Conservation (phyloP, 2,113 vertebrate species). For the Cebus imitator region DNA sequence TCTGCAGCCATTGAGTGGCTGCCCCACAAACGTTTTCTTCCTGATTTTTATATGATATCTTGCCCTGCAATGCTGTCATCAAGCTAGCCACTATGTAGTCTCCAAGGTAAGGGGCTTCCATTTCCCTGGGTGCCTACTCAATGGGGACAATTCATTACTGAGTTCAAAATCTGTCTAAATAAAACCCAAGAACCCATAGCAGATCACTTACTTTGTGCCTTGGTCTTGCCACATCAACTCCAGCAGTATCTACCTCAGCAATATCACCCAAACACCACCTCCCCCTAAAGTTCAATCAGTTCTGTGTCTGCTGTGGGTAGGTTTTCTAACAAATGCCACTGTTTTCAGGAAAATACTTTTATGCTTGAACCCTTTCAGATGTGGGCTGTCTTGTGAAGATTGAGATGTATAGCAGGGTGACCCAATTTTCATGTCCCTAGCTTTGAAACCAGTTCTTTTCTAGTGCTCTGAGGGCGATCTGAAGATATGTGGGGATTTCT, state of each 20-base stretch:
- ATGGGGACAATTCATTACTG: constrained; percentile 92
- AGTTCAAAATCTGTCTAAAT: constrained; percentile 94
- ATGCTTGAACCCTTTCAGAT: neutral
- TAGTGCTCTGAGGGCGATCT: neutral
- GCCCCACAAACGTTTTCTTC: constrained; percentile 80
- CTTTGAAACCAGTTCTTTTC: constrained; percentile 39
- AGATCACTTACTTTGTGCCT: constrained; percentile 89
- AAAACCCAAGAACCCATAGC: constrained; percentile 91
- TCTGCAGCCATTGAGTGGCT: too few relatives aligned
- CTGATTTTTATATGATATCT: too few relatives aligned
- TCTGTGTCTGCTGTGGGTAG: neutral
- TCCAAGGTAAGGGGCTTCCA: constrained; percentile 90
- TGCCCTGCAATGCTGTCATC: constrained; percentile 92
- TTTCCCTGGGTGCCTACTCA: constrained; percentile 91
- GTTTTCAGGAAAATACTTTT: neutral
- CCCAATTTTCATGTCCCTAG: constrained; percentile 64
- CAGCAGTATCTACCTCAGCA: neutral
- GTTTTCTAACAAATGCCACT: neutral
- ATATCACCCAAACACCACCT: neutral
- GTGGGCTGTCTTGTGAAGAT: neutral
- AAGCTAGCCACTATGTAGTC: constrained; percentile 89
- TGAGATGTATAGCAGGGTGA: neutral
- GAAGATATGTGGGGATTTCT: neutral
- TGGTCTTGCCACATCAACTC: constrained; percentile 59
- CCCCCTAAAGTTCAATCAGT: neutral